phyloP scores from a whole-genome alignment of 2,797 vertebrate genomes.

The Kryptolebias ocellatus region DNA sequence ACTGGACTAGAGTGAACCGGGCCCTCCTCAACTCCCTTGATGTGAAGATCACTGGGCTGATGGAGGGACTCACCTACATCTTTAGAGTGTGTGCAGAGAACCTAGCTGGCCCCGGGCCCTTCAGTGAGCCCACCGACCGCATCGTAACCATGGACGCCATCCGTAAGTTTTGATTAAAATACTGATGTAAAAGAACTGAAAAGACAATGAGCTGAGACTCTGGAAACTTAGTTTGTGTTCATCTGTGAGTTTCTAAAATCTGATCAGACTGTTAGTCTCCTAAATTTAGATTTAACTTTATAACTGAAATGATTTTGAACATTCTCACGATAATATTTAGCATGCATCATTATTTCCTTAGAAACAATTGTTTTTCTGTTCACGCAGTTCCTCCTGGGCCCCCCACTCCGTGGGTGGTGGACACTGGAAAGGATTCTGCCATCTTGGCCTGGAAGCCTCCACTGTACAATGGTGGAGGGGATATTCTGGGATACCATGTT shows the following conservation, averaged over 20 bases:
- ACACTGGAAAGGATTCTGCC: conserved; percentile 90
- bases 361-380: not conserved
- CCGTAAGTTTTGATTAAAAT: conserved; percentile 82
- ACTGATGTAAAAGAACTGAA: not conserved
- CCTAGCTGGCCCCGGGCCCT: conserved; percentile 95
- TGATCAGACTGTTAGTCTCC: no score
- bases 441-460: conserved; percentile 94
- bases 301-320: not conserved
- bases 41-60: conserved; percentile 86
- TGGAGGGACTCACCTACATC: conserved; percentile 95
- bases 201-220: no score
- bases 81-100: conserved; percentile 99
- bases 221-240: no score
- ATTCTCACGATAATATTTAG: no score
- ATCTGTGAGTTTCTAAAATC: no score
- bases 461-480: conserved; percentile 93
- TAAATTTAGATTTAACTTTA: not conserved
- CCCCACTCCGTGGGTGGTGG: conserved; percentile 88
- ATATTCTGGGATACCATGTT: conserved; percentile 94
- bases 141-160: conserved; percentile 90
- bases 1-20: conserved; percentile 95
- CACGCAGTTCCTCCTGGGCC: conserved; percentile 90
- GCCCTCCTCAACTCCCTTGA: conserved; percentile 88
- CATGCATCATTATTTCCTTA: no score
- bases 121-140: conserved; percentile 95